phyloP scores from a whole-genome alignment of 2,888 invertebrate species.

The Zeuzera pyrina region DNA sequence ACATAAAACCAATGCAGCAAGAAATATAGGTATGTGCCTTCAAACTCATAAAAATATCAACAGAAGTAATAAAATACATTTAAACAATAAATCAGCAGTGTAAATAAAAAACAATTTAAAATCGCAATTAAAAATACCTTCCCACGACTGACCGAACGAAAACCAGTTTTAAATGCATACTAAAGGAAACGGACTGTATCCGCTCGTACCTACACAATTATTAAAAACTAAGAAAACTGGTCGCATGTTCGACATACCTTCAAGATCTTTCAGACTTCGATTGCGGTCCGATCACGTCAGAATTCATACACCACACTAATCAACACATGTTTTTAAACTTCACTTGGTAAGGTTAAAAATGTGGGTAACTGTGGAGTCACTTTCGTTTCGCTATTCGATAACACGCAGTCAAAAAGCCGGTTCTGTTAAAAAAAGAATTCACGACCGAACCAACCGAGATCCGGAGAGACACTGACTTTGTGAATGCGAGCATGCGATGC shows the following conservation, averaged over 20 bases:
- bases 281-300: constrained; percentile 13
- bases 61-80: no score
- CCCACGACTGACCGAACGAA: constrained; percentile 62
- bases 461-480: constrained; percentile 39
- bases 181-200: constrained; percentile 56
- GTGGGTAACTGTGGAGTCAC: constrained; percentile 21
- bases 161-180: constrained; percentile 59
- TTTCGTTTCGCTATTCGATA: constrained; percentile 1
- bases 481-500: constrained; percentile 31
- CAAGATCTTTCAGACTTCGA: constrained; percentile 7
- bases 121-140: constrained; percentile 49
- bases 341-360: constrained; percentile 43
- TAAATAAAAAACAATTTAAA: no score
- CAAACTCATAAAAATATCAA: no score
- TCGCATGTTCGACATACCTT: constrained; percentile 52
- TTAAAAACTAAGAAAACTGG: constrained; percentile 34
- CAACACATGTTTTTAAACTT: constrained; percentile 46
- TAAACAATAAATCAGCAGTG: no score
- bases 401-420: constrained; percentile 22
- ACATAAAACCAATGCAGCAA: no score
- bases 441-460: constrained; percentile 20
- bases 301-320: background rate
- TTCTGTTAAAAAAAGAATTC: constrained; percentile 5
- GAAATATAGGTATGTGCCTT: no score
- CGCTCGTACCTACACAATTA: constrained; percentile 38